Conservation (phyloP, 2,797 vertebrate species). For the Melanogrammus aeglefinus region DNA sequence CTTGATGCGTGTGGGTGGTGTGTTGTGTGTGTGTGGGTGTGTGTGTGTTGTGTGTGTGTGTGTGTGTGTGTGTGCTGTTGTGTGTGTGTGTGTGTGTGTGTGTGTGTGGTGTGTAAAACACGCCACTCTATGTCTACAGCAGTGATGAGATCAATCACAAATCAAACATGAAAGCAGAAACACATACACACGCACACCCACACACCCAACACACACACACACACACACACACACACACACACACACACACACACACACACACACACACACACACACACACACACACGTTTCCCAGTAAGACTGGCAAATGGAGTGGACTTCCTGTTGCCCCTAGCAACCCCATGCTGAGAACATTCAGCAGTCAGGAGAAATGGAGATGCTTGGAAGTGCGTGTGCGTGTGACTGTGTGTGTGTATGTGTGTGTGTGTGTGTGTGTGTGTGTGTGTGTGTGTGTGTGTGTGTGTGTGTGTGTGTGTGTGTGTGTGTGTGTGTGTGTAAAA, state of each 20-base stretch:
- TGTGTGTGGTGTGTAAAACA: too few relatives aligned
- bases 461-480: constrained; percentile 14
- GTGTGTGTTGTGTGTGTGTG: too few relatives aligned
- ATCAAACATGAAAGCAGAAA: too few relatives aligned
- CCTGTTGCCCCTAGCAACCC: constrained; percentile 54
- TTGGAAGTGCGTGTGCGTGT: constrained; percentile 16
- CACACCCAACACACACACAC: too few relatives aligned
- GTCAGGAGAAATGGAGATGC: constrained; percentile 39
- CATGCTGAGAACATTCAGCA: constrained; percentile 22
- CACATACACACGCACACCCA: too few relatives aligned
- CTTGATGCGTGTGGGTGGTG: too few relatives aligned
- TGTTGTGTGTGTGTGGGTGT: too few relatives aligned
- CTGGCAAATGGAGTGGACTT: constrained; percentile 26
- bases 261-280: constrained; percentile 2
- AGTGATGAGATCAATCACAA: too few relatives aligned
- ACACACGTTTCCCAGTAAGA: constrained; percentile 5
- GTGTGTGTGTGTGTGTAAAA: constrained; percentile 19
- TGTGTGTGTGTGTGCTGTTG: too few relatives aligned
- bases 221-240: background rate
- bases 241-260: background rate
- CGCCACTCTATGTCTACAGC: too few relatives aligned
- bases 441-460: constrained; percentile 23
- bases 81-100: too few relatives aligned
- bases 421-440: constrained; percentile 25
- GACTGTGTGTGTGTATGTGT: constrained; percentile 14